Evolutionary conservation across 2,888 invertebrate genomes (phyloP).

Genomic region (Clistopyga incitator): DNA sequence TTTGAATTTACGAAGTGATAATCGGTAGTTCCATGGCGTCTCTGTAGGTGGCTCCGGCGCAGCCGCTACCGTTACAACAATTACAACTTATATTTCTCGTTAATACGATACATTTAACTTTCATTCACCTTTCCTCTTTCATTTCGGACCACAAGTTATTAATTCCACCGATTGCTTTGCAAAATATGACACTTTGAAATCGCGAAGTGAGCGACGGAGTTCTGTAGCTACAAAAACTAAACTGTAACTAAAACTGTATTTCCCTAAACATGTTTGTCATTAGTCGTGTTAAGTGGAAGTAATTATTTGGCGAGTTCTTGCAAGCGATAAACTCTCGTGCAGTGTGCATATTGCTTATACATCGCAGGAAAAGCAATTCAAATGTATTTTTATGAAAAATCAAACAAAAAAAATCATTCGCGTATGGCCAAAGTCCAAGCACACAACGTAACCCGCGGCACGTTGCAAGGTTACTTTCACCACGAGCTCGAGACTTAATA

Average conservation of each 20-base stretch:
- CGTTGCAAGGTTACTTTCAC: conserved; percentile 72
- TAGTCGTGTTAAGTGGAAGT: not conserved
- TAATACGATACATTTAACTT: not conserved
- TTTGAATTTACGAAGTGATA: conserved; percentile 11
- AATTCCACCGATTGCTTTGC: not conserved
- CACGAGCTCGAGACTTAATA: conserved; percentile 31
- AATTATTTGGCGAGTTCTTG: not conserved
- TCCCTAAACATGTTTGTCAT: not conserved
- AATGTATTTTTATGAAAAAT: not conserved
- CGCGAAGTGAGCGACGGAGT: conserved; percentile 23
- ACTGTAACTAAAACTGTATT: not conserved
- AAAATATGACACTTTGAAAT: conserved; percentile 2
- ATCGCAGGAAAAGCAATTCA: not conserved
- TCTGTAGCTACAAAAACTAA: not conserved
- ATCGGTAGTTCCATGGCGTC: not conserved
- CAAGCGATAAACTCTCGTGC: not conserved
- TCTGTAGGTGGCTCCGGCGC: not conserved
- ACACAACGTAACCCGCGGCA: conserved; percentile 35
- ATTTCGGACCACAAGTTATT: not conserved
- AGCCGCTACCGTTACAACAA: not conserved
- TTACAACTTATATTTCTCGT: not conserved
- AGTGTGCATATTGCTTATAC: not conserved
- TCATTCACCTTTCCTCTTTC: conserved; percentile 20
- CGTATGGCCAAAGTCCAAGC: conserved; percentile 28
- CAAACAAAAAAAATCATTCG: conserved; percentile 26